Conservation (phyloP, 2,888 invertebrate species). For the Stegophylla sp. region DNA sequence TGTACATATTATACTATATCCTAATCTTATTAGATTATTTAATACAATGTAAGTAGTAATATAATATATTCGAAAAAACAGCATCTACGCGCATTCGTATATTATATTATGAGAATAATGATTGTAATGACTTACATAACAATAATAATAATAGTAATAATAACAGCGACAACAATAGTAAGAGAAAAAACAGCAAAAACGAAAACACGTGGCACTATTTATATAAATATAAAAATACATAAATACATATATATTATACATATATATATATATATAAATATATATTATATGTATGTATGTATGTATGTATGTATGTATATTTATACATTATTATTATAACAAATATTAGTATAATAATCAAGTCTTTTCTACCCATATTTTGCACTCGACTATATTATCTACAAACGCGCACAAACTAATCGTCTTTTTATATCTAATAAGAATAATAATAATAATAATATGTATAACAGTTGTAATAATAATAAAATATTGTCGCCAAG, state of each 20-base stretch:
- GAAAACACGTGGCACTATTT: conserved; percentile 5
- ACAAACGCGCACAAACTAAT: not conserved
- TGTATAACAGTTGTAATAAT: not conserved
- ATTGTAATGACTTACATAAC: conserved; percentile 24
- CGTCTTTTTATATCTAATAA: conserved; percentile 24
- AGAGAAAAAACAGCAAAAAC: conserved; percentile 16
- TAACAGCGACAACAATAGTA: conserved; percentile 17
- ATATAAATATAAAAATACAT: conserved; percentile 17
- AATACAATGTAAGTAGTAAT: conserved; percentile 13
- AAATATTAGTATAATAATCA: not conserved
- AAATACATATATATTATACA: not conserved
- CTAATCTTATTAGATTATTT: conserved; percentile 16
- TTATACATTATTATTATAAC: not conserved
- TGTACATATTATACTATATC: conserved; percentile 14
- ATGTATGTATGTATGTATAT: no score
- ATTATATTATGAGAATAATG: conserved; percentile 9
- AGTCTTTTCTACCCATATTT: not conserved
- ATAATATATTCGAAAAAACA: conserved; percentile 25
- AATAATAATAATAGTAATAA: conserved; percentile 16
- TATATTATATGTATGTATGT: not conserved
- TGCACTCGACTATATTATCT: conserved; percentile 3
- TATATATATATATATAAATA: no score
- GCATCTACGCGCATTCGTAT: conserved; percentile 27
- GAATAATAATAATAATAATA: conserved; percentile 1
- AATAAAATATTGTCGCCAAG: conserved; percentile 5